Percentiles rank a stretch among this genome's conserved stretches.
phyloP scores from a whole-genome alignment of 2,113 vertebrate genomes.

The Choloepus hoffmanni region DNA sequence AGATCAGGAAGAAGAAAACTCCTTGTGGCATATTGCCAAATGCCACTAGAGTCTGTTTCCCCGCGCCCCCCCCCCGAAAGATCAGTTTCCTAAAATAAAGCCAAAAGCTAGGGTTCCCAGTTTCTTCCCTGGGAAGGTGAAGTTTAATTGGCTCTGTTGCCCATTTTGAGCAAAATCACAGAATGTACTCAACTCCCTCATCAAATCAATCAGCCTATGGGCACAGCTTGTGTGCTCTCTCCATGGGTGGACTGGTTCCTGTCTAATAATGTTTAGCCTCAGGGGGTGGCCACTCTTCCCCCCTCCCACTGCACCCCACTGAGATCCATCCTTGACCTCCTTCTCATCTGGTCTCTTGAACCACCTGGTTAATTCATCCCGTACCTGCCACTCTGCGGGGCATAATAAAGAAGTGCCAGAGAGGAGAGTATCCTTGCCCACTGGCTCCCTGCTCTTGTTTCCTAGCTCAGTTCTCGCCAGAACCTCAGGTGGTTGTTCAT shows the following conservation, averaged over 20 bases:
- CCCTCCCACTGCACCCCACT: neutral
- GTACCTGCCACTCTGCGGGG: conserved; percentile 6
- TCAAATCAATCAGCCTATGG: conserved; percentile 70
- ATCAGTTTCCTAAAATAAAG: conserved; percentile 76
- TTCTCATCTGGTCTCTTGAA: conserved; percentile 67
- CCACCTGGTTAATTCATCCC: conserved; percentile 17
- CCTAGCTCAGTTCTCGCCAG: neutral
- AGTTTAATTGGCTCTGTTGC: conserved; percentile 73
- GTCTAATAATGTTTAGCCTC: conserved; percentile 66
- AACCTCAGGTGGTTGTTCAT: neutral
- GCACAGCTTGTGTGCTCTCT: conserved; percentile 68
- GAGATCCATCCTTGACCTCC: conserved; percentile 61
- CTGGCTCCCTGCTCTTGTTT: neutral
- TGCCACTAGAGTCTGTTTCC: conserved; percentile 33
- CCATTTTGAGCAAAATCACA: conserved; percentile 72
- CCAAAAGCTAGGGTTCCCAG: conserved; percentile 66
- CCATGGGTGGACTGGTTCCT: conserved; percentile 61
- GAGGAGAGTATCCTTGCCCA: neutral
- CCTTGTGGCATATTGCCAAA: conserved; percentile 55
- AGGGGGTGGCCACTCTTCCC: conserved; percentile 43
- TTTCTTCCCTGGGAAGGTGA: conserved; percentile 70
- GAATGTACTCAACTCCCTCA: conserved; percentile 71
- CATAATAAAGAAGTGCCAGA: neutral
- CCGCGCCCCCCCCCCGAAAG: conserved; percentile 46
- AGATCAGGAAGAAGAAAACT: conserved; percentile 61